Evolutionary conservation across 2,113 vertebrate genomes (phyloP).

Genomic region (Eidolon helvum): DNA sequence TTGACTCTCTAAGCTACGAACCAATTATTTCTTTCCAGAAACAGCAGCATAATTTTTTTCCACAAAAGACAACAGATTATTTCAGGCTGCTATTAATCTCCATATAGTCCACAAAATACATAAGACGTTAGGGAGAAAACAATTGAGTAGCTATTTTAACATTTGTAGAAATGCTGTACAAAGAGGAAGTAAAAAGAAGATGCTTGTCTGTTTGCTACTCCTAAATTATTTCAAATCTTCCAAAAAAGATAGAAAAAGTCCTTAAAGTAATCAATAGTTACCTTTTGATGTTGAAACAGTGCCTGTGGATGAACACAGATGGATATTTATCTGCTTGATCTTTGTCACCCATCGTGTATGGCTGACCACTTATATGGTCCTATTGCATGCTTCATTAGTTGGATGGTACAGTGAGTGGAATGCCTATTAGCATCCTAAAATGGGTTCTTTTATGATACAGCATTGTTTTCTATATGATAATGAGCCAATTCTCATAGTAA

Average conservation of each 20-base stretch:
- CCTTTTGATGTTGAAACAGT: background rate
- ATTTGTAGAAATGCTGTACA: slow-evolving; percentile 46
- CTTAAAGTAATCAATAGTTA: background rate
- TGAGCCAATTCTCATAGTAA: background rate
- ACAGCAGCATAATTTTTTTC: slow-evolving; percentile 67
- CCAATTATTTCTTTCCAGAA: slow-evolving; percentile 80
- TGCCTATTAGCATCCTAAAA: background rate
- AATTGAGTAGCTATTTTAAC: slow-evolving; percentile 61
- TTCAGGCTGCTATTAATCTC: slow-evolving; percentile 74
- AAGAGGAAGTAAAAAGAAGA: slow-evolving; percentile 20
- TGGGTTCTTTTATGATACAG: background rate
- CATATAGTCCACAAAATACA: slow-evolving; percentile 54
- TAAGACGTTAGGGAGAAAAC: slow-evolving; percentile 58
- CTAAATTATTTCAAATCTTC: background rate
- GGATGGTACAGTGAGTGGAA: background rate
- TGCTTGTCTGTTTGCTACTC: background rate
- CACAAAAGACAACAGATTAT: slow-evolving; percentile 76
- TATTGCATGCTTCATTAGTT: background rate
- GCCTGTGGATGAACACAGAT: background rate
- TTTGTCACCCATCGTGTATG: background rate
- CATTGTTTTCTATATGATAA: background rate
- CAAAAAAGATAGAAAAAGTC: background rate
- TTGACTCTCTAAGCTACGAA: slow-evolving; percentile 75
- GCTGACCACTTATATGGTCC: background rate
- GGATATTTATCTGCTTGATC: background rate